A percentile compares a stretch with the other conserved stretches of the same genome.
Evolutionary conservation across 92 coral and sea anemone species (phyloP).

Genomic region (Heliopora coerulea): DNA sequence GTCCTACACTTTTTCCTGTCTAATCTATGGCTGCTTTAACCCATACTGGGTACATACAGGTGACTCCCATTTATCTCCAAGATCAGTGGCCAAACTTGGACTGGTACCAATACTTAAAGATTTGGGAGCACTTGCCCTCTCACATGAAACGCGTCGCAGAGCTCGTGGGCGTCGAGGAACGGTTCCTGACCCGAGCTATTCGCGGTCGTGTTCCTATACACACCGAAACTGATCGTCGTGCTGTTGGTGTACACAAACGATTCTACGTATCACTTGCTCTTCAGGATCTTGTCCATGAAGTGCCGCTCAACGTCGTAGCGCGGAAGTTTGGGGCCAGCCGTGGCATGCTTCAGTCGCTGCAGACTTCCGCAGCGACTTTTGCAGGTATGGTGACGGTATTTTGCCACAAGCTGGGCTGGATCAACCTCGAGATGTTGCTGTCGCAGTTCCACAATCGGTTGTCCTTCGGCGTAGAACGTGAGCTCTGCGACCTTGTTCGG

Average conservation of each 20-base stretch:
- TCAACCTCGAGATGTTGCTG: constrained; percentile 74
- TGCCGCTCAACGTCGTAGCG: constrained; percentile 80
- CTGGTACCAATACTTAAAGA: constrained; percentile 93
- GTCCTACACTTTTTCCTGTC: too few relatives aligned
- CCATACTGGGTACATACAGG: too few relatives aligned
- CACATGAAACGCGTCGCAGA: constrained; percentile 97
- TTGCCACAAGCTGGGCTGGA: constrained; percentile 96
- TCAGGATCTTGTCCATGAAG: constrained; percentile 93
- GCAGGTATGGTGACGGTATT: constrained; percentile 99
- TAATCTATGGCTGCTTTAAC: too few relatives aligned
- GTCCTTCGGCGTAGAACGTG: constrained; percentile 94
- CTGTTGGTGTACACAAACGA: constrained; percentile 86
- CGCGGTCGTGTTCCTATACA: constrained; percentile 88
- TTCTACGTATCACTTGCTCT: constrained; percentile 93
- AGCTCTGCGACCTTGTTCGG: constrained; percentile 87
- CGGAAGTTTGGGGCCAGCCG: constrained; percentile 90
- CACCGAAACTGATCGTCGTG: constrained; percentile 80
- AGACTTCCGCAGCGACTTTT: constrained; percentile 94
- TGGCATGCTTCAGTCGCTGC: constrained; percentile 94
- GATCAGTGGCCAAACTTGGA: constrained; percentile 95
- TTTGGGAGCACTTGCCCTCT: constrained; percentile 95
- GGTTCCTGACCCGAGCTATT: constrained; percentile 77
- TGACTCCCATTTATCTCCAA: constrained; percentile 91
- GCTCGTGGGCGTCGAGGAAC: constrained; percentile 83
- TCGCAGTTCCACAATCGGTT: constrained; percentile 95